Conservation (phyloP, 2,797 vertebrate species). For the Tinamus major region DNA sequence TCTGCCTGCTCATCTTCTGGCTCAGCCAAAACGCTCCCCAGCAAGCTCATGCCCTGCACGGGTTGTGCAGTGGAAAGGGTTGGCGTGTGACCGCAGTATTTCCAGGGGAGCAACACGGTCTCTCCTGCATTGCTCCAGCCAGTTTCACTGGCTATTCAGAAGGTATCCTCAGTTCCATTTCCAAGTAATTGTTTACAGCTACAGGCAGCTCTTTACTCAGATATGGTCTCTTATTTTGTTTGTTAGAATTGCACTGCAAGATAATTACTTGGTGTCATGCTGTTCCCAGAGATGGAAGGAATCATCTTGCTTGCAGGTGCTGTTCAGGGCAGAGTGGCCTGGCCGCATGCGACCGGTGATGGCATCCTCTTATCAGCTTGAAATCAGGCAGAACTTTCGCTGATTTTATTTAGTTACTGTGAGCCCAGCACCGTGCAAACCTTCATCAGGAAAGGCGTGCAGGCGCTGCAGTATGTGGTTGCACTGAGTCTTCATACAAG, state of each 20-base stretch:
- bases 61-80: not conserved
- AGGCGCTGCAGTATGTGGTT: rapidly evolving
- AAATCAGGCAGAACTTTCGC: not conserved
- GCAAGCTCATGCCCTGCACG: not conserved
- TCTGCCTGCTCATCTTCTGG: not conserved
- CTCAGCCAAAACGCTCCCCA: rapidly evolving
- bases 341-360: not conserved
- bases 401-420: not conserved
- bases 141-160: not conserved
- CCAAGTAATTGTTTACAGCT: not conserved
- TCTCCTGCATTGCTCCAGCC: not conserved
- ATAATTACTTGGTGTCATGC: not conserved
- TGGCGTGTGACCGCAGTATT: not conserved
- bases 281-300: not conserved
- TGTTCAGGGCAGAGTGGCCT: not conserved
- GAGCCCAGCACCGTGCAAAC: not conserved
- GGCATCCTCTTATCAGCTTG: not conserved
- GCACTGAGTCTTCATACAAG: not conserved
- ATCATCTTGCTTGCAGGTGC: not conserved
- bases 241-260: not conserved
- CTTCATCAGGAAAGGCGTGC: rapidly evolving
- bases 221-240: not conserved
- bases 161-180: not conserved
- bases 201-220: not conserved
- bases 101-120: not conserved